Evolutionary conservation across 1,140 invertebrate genomes (phyloP).

Genomic region (Sinonovacula constricta): DNA sequence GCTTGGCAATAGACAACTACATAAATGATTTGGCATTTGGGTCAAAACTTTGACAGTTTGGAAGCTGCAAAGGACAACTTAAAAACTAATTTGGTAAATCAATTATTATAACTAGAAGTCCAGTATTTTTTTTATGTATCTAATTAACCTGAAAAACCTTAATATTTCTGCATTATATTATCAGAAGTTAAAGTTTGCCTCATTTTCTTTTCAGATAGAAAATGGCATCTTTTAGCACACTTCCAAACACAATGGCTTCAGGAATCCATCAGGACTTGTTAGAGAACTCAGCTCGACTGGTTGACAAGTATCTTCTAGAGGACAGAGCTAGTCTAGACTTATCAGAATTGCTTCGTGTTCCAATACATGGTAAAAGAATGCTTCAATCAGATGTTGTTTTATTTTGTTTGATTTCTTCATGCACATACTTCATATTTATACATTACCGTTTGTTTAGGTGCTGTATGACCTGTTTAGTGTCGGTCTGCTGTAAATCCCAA

Average conservation of each 20-base stretch:
- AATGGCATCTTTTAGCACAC: conserved; percentile 15
- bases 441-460: background rate
- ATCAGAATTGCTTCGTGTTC: conserved; percentile 73
- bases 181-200: no score
- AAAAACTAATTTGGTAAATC: no score
- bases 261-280: conserved; percentile 66
- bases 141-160: no score
- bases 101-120: no score
- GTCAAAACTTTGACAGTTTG: no score
- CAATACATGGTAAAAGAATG: conserved; percentile 71
- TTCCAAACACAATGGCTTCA: conserved; percentile 43
- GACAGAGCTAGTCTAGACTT: conserved; percentile 73
- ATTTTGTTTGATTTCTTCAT: background rate
- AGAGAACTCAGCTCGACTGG: conserved; percentile 64
- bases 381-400: background rate
- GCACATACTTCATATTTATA: background rate
- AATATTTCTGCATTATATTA: no score
- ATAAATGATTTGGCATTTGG: no score
- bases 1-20: no score
- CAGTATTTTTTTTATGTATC: no score
- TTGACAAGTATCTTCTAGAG: conserved; percentile 72
- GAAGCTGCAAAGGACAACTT: no score
- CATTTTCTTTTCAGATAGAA: no score
- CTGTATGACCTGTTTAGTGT: no score
- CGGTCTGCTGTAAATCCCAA: background rate